Conservation (phyloP, 2,797 vertebrate genomes). For the Halcyon badia region DNA sequence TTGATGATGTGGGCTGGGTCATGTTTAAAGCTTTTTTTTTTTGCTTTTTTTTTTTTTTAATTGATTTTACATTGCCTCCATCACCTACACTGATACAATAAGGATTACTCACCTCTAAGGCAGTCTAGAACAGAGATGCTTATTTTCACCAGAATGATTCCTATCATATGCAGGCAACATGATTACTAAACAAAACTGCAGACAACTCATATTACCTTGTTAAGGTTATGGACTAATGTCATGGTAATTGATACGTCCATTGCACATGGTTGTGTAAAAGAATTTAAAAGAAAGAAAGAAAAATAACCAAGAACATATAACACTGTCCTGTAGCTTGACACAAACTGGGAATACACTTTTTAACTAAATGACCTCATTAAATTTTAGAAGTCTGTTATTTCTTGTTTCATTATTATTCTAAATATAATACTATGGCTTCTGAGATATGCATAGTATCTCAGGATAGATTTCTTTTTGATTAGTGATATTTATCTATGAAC, state of each 20-base stretch:
- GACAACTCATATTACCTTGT: conserved; percentile 43
- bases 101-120: background rate
- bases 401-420: conserved; percentile 74
- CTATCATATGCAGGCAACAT: conserved; percentile 26
- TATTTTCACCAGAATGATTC: background rate
- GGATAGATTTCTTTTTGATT: conserved; percentile 74
- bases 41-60: no score
- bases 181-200: conserved; percentile 58
- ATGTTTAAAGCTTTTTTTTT: background rate
- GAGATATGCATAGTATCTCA: conserved; percentile 46
- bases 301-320: background rate
- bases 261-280: conserved; percentile 60
- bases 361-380: conserved; percentile 77
- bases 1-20: background rate
- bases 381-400: conserved; percentile 74
- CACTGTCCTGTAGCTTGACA: conserved; percentile 58
- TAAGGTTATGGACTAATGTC: conserved; percentile 70
- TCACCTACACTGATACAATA: background rate
- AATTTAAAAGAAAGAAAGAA: conserved; percentile 19
- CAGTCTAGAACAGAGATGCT: background rate
- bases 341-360: conserved; percentile 67
- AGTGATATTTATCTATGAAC: conserved; percentile 64
- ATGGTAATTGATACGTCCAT: conserved; percentile 70
- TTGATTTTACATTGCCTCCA: background rate
- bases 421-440: conserved; percentile 63